Evolutionary conservation across 2,797 vertebrate species (phyloP).

Genomic region (Phrynocephalus guinanensis): DNA sequence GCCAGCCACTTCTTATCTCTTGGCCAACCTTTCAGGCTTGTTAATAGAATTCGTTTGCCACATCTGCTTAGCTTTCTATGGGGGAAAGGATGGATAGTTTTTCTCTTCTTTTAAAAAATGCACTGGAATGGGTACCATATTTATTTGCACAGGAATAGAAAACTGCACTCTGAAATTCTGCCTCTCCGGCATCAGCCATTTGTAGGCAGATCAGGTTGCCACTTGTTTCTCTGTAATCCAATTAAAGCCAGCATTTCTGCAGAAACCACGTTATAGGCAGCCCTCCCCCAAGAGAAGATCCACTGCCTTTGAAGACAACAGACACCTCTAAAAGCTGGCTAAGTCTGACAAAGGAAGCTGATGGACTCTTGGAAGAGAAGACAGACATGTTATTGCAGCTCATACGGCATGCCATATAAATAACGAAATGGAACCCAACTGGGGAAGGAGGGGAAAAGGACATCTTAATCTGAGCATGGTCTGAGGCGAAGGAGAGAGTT

Average conservation of each 20-base stretch:
- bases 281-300: conserved; percentile 24
- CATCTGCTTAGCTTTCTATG: neutral
- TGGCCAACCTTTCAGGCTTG: too few relatives aligned
- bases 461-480: conserved; percentile 63
- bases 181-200: conserved; percentile 2
- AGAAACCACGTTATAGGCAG: conserved; percentile 26
- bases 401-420: neutral
- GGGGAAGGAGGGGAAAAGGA: conserved; percentile 59
- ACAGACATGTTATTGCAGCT: conserved; percentile 30
- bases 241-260: conserved; percentile 35
- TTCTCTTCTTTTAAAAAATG: neutral
- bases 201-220: neutral
- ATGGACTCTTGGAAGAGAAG: conserved; percentile 11
- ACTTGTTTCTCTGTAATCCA: conserved; percentile 37
- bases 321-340: conserved; percentile 11
- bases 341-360: conserved; percentile 22
- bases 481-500: conserved; percentile 80
- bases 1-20: too few relatives aligned
- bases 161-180: neutral
- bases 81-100: neutral
- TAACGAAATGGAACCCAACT: neutral
- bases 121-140: neutral
- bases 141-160: neutral
- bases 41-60: too few relatives aligned
- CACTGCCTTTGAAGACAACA: conserved; percentile 20